A percentile compares a stretch with the other conserved stretches of the same genome.
phyloP scores from a whole-genome alignment of 2,797 vertebrate species.

The Melanotaenia pygmaea region DNA sequence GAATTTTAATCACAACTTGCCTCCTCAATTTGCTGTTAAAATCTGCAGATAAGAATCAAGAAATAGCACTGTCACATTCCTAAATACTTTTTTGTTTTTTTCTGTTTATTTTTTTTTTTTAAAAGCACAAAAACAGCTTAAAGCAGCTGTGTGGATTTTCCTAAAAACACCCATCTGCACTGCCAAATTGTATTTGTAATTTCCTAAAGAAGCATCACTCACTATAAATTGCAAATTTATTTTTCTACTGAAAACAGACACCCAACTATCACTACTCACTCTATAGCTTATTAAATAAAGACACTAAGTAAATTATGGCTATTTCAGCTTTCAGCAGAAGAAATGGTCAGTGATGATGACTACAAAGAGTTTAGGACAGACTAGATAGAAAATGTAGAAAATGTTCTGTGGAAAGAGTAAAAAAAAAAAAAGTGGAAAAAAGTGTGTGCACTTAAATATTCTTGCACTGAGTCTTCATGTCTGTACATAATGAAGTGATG shows the following conservation, averaged over 20 bases:
- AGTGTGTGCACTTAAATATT: neutral
- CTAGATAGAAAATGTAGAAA: constrained; percentile 51
- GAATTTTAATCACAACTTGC: neutral
- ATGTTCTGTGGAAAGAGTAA: constrained; percentile 21
- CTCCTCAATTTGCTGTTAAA: constrained; percentile 11
- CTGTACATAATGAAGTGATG: constrained; percentile 8
- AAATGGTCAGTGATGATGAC: constrained; percentile 58
- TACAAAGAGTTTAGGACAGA: constrained; percentile 58
- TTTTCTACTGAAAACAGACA: constrained; percentile 58
- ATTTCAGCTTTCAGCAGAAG: constrained; percentile 57
- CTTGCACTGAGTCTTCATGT: neutral
- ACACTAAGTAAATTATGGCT: constrained; percentile 55
- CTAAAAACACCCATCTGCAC: neutral
- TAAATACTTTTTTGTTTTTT: too few species aligned
- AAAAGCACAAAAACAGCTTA: constrained; percentile 23
- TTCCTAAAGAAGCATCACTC: constrained; percentile 56
- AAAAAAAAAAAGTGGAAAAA: neutral
- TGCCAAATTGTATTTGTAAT: constrained; percentile 35
- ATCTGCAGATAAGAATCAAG: constrained; percentile 27
- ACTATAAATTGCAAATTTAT: constrained; percentile 69
- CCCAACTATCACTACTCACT: constrained; percentile 43
- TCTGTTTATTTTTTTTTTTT: too few species aligned
- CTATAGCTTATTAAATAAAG: constrained; percentile 66
- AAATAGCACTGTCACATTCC: constrained; percentile 11
- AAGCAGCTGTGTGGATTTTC: constrained; percentile 32